phyloP scores from a whole-genome alignment of 2,888 invertebrate genomes.

The Eutolmus rufibarbis region DNA sequence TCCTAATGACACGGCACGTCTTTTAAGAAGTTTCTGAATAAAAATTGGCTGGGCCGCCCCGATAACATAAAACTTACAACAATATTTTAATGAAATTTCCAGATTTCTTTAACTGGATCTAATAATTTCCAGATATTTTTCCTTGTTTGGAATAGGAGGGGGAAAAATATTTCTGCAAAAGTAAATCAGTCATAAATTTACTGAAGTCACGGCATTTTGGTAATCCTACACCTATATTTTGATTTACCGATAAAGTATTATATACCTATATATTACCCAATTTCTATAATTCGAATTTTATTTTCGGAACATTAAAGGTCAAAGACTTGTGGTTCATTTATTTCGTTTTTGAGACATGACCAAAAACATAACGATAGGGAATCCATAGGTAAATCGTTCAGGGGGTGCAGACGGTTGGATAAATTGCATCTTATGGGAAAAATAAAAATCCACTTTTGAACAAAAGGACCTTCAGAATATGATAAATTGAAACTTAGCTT shows the following conservation, averaged over 20 bases:
- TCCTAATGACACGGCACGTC: not conserved
- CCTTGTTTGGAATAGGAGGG: not conserved
- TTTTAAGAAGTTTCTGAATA: not conserved
- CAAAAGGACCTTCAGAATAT: not conserved
- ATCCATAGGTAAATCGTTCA: not conserved
- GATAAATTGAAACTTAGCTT: not conserved
- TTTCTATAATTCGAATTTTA: not conserved
- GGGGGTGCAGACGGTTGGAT: not conserved
- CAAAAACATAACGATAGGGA: not conserved
- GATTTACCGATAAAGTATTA: not conserved
- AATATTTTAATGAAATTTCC: not conserved
- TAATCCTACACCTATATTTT: not conserved
- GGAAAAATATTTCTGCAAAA: not conserved
- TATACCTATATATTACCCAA: not conserved
- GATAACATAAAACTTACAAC: not conserved
- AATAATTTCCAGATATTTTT: not conserved
- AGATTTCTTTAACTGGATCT: not conserved
- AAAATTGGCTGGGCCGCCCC: not conserved
- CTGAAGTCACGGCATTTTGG: not conserved
- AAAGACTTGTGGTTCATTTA: not conserved
- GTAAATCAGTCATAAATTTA: not conserved
- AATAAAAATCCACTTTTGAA: not conserved
- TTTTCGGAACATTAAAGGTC: not conserved
- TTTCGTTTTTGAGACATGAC: not conserved
- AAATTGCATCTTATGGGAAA: not conserved